Percentiles rank a stretch among this genome's conserved stretches.
Evolutionary conservation across 64 coral and sea anemone genomes (phyloP).

Genomic region (Platygyra sinensis): DNA sequence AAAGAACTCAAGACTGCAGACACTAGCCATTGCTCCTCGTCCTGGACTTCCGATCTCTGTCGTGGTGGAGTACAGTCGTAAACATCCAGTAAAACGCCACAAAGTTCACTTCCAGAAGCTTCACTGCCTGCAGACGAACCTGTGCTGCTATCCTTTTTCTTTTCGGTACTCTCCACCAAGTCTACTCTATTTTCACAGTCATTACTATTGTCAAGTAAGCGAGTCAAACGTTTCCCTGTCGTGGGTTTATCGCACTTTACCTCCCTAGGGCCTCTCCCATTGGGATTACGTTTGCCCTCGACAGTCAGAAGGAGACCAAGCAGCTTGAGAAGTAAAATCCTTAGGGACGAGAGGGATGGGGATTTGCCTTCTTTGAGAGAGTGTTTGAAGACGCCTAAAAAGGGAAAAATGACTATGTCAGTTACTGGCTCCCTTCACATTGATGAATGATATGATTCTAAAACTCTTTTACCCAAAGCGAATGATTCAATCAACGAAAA

Average conservation of each 20-base stretch:
- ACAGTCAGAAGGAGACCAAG: constrained; percentile 50
- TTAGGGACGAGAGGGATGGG: constrained; percentile 5
- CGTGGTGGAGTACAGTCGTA: constrained; percentile 48
- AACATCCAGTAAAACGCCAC: constrained; percentile 57
- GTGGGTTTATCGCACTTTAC: not conserved
- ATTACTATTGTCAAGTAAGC: not conserved
- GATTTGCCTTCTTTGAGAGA: not conserved
- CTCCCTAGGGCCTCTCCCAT: not conserved
- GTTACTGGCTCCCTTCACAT: not conserved
- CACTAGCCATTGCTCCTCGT: constrained; percentile 33
- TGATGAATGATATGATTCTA: too few species aligned
- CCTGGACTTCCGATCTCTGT: not conserved
- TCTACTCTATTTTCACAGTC: not conserved
- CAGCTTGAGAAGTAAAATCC: constrained; percentile 47
- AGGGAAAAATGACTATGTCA: not conserved
- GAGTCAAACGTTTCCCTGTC: not conserved
- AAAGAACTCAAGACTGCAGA: constrained; percentile 52
- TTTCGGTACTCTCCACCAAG: not conserved
- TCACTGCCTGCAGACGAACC: not conserved
- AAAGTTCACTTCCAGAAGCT: constrained; percentile 42
- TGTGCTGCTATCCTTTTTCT: not conserved
- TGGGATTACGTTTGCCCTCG: constrained; percentile 60
- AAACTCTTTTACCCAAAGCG: too few species aligned
- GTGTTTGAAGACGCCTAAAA: constrained; percentile 50
- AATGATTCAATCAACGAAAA: too few species aligned